These are phyloP conservation scores for Lutraria lutraria DNA, from an alignment of 2,888 invertebrate genomes.

Conservation along the genomic window DNA sequence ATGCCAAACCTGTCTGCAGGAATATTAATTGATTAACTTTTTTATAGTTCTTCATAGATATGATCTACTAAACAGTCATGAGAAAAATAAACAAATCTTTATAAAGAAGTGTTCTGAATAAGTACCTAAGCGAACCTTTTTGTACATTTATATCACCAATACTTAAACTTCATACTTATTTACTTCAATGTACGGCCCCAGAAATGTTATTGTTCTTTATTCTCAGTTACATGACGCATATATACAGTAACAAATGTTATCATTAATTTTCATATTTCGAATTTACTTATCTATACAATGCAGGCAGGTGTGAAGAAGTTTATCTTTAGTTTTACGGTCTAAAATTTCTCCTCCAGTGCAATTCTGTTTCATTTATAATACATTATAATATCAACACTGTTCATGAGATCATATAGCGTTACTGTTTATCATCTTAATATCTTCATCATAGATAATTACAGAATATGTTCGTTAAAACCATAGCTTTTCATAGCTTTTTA, in stretches of 20 bases:
- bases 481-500: no score
- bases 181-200: background rate
- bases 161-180: background rate
- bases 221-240: background rate
- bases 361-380: background rate
- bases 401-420: background rate
- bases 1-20: no score
- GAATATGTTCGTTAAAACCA: no score
- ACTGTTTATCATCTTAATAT: background rate
- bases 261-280: conserved; percentile 5
- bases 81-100: no score
- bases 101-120: no score
- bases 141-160: background rate
- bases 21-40: no score
- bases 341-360: background rate
- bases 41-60: no score
- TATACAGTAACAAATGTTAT: background rate
- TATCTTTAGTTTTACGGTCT: background rate
- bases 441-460: no score
- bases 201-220: background rate
- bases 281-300: background rate
- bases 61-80: no score
- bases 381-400: background rate
- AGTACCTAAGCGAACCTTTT: no score
- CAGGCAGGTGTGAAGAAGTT: conserved; percentile 20